Evolutionary conservation across 2,113 vertebrate genomes (phyloP).

Genomic region (Todiramphus chloris): DNA sequence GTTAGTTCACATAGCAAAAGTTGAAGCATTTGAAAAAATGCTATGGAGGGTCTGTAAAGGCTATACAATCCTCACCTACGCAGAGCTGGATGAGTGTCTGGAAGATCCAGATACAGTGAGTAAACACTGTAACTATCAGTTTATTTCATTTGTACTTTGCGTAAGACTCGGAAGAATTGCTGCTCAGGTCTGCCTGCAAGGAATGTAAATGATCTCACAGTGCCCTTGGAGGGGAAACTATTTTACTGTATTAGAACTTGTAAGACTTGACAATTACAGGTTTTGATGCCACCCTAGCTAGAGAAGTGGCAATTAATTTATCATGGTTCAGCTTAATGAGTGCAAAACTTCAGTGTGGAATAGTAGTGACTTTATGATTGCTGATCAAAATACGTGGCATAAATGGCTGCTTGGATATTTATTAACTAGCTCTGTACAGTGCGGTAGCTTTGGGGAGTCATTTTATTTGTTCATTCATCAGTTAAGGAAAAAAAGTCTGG

Average conservation of each 20-base stretch:
- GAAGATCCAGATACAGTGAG: slow-evolving; percentile 89
- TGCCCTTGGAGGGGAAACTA: background rate
- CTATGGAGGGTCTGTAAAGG: slow-evolving; percentile 96
- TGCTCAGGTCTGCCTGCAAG: background rate
- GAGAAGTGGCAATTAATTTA: background rate
- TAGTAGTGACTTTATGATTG: background rate
- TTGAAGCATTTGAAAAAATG: slow-evolving; percentile 95
- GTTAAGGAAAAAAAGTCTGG: background rate
- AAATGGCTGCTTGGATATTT: slow-evolving; percentile 14
- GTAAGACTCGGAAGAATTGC: background rate
- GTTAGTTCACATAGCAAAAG: slow-evolving; percentile 86
- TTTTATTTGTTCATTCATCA: background rate
- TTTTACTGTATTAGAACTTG: background rate
- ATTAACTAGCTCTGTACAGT: slow-evolving; percentile 1
- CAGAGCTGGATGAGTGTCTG: slow-evolving; percentile 86
- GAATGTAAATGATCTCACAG: background rate
- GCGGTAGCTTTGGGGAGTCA: background rate
- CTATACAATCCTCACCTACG: slow-evolving; percentile 91
- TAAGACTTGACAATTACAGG: background rate
- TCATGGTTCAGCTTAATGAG: background rate
- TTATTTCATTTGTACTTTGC: background rate
- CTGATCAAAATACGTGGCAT: background rate
- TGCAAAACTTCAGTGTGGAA: background rate
- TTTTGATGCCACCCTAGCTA: background rate
- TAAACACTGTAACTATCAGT: background rate